Conservation (phyloP, 2,797 vertebrate genomes). For the Trachops cirrhosus region DNA sequence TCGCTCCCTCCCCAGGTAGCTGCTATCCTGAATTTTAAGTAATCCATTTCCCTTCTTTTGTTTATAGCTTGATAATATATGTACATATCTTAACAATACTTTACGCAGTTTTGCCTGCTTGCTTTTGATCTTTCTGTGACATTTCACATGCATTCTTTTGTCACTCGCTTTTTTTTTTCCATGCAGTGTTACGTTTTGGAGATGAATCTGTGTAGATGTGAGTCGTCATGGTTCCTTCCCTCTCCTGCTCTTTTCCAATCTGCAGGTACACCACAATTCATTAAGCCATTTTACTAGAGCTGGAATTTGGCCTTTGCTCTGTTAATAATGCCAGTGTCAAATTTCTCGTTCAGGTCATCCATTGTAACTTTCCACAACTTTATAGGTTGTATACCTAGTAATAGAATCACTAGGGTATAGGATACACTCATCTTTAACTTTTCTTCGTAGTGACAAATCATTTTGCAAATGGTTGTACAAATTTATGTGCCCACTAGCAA, state of each 20-base stretch:
- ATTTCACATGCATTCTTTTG: not conserved
- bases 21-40: not conserved
- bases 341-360: not conserved
- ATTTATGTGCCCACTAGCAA: not conserved
- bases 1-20: not conserved
- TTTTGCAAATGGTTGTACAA: not conserved
- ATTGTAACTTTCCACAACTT: not conserved
- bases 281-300: not conserved
- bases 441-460: not conserved
- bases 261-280: not conserved
- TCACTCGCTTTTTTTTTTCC: not conserved
- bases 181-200: not conserved
- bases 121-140: not conserved
- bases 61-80: not conserved
- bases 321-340: not conserved
- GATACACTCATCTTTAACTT: not conserved
- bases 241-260: not conserved
- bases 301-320: not conserved
- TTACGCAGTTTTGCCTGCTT: not conserved
- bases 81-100: not conserved
- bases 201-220: not conserved
- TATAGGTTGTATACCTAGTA: not conserved
- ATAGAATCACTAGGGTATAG: not conserved
- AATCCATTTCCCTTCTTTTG: not conserved
- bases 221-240: not conserved